Evolutionary conservation across 2,888 invertebrate genomes (phyloP).

Genomic region (Dryobota labecula): DNA sequence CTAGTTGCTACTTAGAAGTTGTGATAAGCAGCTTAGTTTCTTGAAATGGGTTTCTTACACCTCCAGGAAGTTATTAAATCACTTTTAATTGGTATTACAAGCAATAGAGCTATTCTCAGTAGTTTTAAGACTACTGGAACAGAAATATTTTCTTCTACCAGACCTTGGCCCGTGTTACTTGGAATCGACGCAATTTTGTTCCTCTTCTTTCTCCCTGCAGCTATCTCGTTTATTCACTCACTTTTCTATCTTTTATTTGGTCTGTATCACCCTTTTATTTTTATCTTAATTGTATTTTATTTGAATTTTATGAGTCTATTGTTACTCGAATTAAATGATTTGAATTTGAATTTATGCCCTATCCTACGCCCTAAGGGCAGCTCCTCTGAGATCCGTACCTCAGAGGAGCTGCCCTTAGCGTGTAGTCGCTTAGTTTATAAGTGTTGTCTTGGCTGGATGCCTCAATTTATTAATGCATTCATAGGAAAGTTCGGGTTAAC

Average conservation of each 20-base stretch:
- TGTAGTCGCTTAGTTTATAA: no score
- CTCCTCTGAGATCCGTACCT: no score
- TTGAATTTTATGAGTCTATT: no score
- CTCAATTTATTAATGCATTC: no score
- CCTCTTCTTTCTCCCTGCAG: background rate
- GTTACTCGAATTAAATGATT: no score
- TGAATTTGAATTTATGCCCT: no score
- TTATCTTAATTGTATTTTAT: no score
- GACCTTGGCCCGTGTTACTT: background rate
- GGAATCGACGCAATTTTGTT: background rate
- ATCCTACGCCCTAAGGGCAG: no score
- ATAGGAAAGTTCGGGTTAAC: no score
- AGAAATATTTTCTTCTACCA: background rate
- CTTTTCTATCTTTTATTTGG: background rate
- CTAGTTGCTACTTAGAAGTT: constrained; percentile 29
- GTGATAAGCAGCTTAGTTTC: constrained; percentile 47
- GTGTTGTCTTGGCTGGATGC: no score
- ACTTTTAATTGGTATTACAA: background rate
- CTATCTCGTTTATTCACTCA: background rate
- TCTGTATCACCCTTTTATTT: no score
- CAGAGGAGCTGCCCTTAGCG: no score
- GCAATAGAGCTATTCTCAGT: background rate
- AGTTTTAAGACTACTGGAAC: background rate
- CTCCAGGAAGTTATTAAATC: constrained; percentile 31
- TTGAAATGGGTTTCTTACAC: constrained; percentile 27